phyloP scores from a whole-genome alignment of 2,113 vertebrate genomes.

The Podarcis cretensis region DNA sequence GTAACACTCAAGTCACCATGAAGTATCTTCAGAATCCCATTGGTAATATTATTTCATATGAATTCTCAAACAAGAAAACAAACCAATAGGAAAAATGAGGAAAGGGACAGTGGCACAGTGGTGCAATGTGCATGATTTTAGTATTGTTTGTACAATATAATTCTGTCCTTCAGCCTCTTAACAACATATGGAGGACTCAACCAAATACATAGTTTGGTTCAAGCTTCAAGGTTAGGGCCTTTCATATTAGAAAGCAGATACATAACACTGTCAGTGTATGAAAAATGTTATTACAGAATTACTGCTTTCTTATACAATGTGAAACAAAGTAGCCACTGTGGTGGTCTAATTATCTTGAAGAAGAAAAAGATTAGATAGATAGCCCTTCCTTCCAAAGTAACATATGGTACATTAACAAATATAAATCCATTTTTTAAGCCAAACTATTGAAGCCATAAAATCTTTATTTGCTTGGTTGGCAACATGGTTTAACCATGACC shows the following conservation, averaged over 20 bases:
- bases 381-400: no score
- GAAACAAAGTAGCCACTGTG: neutral
- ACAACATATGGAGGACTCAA: neutral
- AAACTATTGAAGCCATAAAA: neutral
- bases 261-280: neutral
- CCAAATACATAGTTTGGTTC: neutral
- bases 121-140: neutral
- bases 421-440: neutral
- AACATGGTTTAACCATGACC: neutral
- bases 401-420: neutral
- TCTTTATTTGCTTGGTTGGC: neutral
- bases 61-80: neutral
- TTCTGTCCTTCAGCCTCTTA: neutral
- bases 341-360: neutral
- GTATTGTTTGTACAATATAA: neutral
- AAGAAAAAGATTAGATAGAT: no score
- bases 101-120: neutral
- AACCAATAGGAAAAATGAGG: neutral
- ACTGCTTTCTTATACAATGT: neutral
- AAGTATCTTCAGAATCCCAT: conserved; percentile 33
- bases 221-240: neutral
- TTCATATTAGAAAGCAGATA: neutral
- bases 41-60: conserved; percentile 1
- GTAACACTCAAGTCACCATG: conserved; percentile 52
- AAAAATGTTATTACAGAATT: neutral